These are phyloP conservation scores for Solea senegalensis DNA, from an alignment of 2,113 vertebrate species.

Conservation along the genomic window DNA sequence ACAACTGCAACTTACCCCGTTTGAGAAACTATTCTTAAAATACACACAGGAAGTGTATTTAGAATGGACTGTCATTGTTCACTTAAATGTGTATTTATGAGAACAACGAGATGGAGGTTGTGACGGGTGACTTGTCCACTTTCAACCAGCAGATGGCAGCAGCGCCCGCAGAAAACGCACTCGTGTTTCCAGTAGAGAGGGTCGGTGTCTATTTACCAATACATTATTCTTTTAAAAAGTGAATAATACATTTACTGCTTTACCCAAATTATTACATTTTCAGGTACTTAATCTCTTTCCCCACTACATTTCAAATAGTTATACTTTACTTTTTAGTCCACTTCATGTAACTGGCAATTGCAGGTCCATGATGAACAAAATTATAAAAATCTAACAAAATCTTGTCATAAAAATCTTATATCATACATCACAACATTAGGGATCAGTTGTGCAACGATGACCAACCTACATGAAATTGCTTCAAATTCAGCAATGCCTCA, in stretches of 20 bases:
- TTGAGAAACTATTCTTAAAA: not conserved
- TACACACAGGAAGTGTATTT: accelerated
- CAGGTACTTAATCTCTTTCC: no score
- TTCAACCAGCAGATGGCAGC: constrained; percentile 58
- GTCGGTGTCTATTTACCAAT: not conserved
- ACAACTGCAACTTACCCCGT: not conserved
- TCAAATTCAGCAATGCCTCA: no score
- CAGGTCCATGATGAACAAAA: no score
- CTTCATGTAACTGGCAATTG: no score
- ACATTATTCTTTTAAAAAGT: not conserved
- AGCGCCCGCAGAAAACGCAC: constrained; percentile 14
- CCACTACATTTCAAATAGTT: no score
- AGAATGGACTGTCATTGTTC: not conserved
- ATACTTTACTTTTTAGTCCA: no score
- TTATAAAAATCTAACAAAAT: no score
- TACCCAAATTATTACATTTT: no score
- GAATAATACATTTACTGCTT: not conserved
- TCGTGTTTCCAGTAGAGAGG: not conserved
- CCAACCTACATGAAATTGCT: no score
- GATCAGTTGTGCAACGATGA: no score
- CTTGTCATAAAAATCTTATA: no score
- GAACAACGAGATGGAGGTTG: not conserved
- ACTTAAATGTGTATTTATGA: not conserved
- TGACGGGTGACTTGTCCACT: not conserved
- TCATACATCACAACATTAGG: no score